Conservation (phyloP, 2,888 invertebrate genomes). For the Venustoraphidia nigricollis region DNA sequence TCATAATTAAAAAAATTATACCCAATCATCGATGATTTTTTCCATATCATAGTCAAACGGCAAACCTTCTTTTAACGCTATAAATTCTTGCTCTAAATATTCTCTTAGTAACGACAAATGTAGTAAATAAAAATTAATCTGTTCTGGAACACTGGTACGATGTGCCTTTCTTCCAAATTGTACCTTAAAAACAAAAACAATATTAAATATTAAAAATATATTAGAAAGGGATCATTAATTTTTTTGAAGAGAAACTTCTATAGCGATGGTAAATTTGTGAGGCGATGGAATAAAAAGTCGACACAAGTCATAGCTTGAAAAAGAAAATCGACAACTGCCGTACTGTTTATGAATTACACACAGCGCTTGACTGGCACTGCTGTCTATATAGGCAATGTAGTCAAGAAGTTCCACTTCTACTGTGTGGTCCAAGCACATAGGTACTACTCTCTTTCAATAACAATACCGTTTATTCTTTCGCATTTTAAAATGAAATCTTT, state of each 20-base stretch:
- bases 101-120: constrained; percentile 86
- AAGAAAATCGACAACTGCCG: too few species aligned
- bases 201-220: too few species aligned
- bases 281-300: too few species aligned
- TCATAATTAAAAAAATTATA: constrained; percentile 11
- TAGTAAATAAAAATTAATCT: constrained; percentile 82
- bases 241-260: too few species aligned
- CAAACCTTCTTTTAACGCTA: constrained; percentile 44
- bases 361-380: too few species aligned
- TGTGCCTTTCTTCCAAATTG: constrained; percentile 59
- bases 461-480: neutral
- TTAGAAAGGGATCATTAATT: too few species aligned
- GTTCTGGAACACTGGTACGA: constrained; percentile 59
- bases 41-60: constrained; percentile 73
- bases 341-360: too few species aligned
- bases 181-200: constrained; percentile 33
- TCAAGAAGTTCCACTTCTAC: too few species aligned
- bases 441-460: neutral
- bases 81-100: constrained; percentile 85
- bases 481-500: constrained; percentile 11
- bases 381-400: too few species aligned
- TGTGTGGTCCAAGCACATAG: too few species aligned
- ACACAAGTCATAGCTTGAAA: too few species aligned
- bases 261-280: too few species aligned
- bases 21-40: constrained; percentile 93